phyloP scores from a whole-genome alignment of 2,888 invertebrate species.

The Caenorhabditis becei region DNA sequence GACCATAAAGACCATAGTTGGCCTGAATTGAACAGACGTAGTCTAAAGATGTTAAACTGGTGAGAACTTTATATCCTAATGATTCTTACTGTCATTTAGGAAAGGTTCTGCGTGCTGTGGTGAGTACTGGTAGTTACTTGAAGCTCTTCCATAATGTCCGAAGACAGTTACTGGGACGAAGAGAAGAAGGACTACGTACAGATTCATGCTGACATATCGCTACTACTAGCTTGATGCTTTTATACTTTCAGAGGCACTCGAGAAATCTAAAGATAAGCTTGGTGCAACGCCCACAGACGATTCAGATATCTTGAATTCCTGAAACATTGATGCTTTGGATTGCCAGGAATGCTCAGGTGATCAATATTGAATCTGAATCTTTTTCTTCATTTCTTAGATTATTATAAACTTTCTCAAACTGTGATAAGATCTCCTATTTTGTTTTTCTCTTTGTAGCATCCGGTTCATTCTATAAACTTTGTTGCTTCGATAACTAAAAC shows the following conservation, averaged over 20 bases:
- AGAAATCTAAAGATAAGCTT: too few relatives aligned
- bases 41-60: slow-evolving; percentile 24
- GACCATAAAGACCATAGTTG: slow-evolving; percentile 43
- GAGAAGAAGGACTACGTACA: not conserved
- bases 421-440: slow-evolving; percentile 17
- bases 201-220: too few relatives aligned
- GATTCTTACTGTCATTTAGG: not conserved
- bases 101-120: not conserved
- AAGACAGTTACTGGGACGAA: not conserved
- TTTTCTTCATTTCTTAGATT: not conserved
- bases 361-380: not conserved
- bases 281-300: too few relatives aligned
- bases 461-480: not conserved
- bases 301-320: too few relatives aligned
- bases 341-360: too few relatives aligned
- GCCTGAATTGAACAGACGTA: slow-evolving; percentile 45
- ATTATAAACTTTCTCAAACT: not conserved
- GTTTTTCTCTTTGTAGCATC: not conserved
- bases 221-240: too few relatives aligned
- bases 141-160: not conserved
- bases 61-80: not conserved
- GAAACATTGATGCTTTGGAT: too few relatives aligned
- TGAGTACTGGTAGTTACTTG: not conserved
- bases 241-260: too few relatives aligned
- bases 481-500: not conserved